These are phyloP conservation scores for Melospiza georgiana DNA, from an alignment of 2,113 vertebrate genomes.

Conservation along the genomic window DNA sequence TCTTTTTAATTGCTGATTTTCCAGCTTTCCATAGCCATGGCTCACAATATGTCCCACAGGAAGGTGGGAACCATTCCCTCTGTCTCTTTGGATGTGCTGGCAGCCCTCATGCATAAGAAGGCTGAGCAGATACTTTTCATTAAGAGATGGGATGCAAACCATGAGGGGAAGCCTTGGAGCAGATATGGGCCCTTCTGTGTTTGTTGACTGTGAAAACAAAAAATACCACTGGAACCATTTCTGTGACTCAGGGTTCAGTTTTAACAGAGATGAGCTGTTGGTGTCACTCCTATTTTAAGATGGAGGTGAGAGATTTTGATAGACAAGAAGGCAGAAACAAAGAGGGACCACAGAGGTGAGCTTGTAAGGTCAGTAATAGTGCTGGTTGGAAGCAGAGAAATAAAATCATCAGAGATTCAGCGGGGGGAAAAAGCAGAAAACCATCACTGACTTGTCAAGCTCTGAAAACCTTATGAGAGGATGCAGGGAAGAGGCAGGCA, in stretches of 20 bases:
- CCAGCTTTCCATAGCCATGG: not conserved
- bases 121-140: not conserved
- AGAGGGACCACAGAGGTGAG: not conserved
- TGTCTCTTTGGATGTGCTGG: not conserved
- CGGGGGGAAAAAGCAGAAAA: not conserved
- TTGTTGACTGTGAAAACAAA: not conserved
- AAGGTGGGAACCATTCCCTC: not conserved
- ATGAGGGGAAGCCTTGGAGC: not conserved
- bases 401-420: not conserved
- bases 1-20: not conserved
- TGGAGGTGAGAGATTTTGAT: not conserved
- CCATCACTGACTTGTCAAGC: not conserved
- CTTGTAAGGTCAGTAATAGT: not conserved
- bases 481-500: not conserved
- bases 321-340: not conserved
- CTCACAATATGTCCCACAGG: not conserved
- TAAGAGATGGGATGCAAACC: not conserved
- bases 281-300: not conserved
- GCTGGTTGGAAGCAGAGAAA: not conserved
- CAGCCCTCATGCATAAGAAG: not conserved
- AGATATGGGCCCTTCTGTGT: not conserved
- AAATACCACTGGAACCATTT: not conserved
- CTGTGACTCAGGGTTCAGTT: not conserved
- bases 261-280: not conserved
- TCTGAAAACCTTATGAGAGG: not conserved